Evolutionary conservation across 2,797 vertebrate species (phyloP).

Genomic region (Phyllotis vaccarum): DNA sequence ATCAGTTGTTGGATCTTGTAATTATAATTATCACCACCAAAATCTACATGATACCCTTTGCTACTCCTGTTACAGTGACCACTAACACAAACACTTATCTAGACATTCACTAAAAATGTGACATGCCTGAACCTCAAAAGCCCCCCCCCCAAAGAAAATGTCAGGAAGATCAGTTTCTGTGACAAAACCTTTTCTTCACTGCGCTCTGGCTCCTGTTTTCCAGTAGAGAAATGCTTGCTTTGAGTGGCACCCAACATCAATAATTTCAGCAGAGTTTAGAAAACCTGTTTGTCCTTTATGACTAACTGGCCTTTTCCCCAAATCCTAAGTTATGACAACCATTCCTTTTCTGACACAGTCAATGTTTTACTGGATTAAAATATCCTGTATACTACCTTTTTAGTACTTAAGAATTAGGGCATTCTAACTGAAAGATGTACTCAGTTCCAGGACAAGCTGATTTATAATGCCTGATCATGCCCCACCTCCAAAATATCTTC

Average conservation of each 20-base stretch:
- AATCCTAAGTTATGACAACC: neutral
- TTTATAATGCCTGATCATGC: too few species aligned
- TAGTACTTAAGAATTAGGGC: neutral
- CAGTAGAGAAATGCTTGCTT: neutral
- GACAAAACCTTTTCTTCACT: neutral
- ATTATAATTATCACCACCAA: conserved; percentile 38
- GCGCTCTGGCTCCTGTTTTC: neutral
- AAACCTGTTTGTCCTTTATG: neutral
- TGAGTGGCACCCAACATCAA: conserved; percentile 14
- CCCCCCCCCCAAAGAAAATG: conserved; percentile 56
- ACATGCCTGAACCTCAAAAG: conserved; percentile 13
- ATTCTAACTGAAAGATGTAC: neutral
- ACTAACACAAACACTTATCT: conserved; percentile 40
- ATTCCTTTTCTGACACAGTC: neutral
- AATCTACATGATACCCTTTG: neutral
- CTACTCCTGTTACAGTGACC: conserved; percentile 2
- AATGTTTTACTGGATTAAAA: neutral
- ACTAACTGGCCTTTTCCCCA: neutral
- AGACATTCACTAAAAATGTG: conserved; percentile 62
- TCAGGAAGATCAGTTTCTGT: conserved; percentile 44
- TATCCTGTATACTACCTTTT: neutral
- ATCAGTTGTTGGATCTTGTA: conserved; percentile 25
- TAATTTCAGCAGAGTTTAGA: conserved; percentile 51
- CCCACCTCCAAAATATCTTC: too few species aligned
- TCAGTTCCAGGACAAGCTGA: too few species aligned